Evolutionary conservation across 1,140 invertebrate species (phyloP).

Genomic region (Lepidurus packardi): DNA sequence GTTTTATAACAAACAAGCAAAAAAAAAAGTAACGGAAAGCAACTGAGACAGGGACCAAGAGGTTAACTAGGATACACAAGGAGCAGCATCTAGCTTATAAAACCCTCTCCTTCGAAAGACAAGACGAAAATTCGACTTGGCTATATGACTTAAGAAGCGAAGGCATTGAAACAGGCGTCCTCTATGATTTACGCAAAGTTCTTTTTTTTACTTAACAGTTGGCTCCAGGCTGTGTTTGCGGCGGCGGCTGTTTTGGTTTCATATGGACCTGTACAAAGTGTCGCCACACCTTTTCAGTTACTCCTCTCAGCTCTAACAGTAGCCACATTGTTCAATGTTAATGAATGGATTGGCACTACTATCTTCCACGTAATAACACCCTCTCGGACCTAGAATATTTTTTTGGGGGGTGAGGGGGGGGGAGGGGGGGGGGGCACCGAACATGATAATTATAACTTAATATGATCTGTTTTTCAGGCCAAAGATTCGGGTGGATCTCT

Average conservation of each 20-base stretch:
- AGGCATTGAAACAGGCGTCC: background rate
- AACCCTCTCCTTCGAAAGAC: background rate
- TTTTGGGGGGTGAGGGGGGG: too few species aligned
- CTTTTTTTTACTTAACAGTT: slow-evolving; percentile 40
- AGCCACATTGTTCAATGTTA: slow-evolving; percentile 44
- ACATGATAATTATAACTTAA: background rate
- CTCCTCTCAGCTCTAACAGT: slow-evolving; percentile 49
- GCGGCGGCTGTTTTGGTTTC: slow-evolving; percentile 50
- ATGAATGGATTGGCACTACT: slow-evolving; percentile 47
- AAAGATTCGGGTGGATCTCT: slow-evolving; percentile 54
- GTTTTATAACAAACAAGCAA: background rate
- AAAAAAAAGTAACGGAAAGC: background rate
- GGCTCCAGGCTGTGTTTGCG: slow-evolving; percentile 49
- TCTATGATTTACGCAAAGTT: slow-evolving; percentile 16
- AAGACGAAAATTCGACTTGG: background rate
- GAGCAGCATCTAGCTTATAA: background rate
- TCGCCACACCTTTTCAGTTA: slow-evolving; percentile 48
- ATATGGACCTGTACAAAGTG: slow-evolving; percentile 51
- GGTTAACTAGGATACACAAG: slow-evolving; percentile 4
- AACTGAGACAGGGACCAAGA: background rate
- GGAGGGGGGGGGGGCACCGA: background rate
- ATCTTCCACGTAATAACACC: slow-evolving; percentile 42
- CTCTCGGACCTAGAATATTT: slow-evolving; percentile 15
- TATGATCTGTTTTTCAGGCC: slow-evolving; percentile 42
- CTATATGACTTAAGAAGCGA: background rate